These are phyloP conservation scores for Formica selysi DNA, from an alignment of 1,140 invertebrate genomes.

Conservation along the genomic window DNA sequence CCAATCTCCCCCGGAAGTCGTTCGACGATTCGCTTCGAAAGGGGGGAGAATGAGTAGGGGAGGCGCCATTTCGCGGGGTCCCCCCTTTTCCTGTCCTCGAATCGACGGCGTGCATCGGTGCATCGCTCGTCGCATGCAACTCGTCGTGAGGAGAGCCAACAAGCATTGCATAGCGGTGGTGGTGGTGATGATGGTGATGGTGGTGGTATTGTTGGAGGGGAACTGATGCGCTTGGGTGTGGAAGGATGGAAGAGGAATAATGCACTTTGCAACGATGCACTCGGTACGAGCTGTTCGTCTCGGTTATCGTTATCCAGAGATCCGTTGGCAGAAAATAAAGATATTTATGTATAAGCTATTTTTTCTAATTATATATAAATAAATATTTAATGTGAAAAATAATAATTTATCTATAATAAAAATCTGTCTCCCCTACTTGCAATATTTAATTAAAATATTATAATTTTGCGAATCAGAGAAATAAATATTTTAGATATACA, in stretches of 20 bases:
- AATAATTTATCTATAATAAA: too few species aligned
- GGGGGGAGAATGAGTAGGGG: slow-evolving; percentile 39
- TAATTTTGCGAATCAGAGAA: too few species aligned
- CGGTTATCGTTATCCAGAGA: too few species aligned
- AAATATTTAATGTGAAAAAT: too few species aligned
- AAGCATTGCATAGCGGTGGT: slow-evolving; percentile 46
- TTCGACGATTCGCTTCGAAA: neutral
- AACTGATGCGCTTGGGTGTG: slow-evolving; percentile 45
- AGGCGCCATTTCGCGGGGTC: slow-evolving; percentile 30
- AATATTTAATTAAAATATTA: too few species aligned
- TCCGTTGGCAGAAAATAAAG: too few species aligned
- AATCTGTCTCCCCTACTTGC: too few species aligned
- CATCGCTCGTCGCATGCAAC: slow-evolving; percentile 68
- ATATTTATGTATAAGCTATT: too few species aligned
- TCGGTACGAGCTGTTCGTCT: neutral
- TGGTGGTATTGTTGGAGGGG: slow-evolving; percentile 58
- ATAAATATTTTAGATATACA: too few species aligned
- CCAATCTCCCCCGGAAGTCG: slow-evolving; percentile 52
- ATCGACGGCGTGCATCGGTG: slow-evolving; percentile 70
- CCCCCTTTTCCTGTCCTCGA: slow-evolving; percentile 55
- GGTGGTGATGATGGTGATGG: slow-evolving; percentile 40
- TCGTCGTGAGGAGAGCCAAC: slow-evolving; percentile 64
- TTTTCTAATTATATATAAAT: too few species aligned
- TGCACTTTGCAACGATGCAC: slow-evolving; percentile 60
- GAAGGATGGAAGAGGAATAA: slow-evolving; percentile 65